Percentiles rank a stretch among this genome's conserved stretches.
Evolutionary conservation across 2,888 invertebrate species (phyloP).

Genomic region (Conops quadrifasciatus): DNA sequence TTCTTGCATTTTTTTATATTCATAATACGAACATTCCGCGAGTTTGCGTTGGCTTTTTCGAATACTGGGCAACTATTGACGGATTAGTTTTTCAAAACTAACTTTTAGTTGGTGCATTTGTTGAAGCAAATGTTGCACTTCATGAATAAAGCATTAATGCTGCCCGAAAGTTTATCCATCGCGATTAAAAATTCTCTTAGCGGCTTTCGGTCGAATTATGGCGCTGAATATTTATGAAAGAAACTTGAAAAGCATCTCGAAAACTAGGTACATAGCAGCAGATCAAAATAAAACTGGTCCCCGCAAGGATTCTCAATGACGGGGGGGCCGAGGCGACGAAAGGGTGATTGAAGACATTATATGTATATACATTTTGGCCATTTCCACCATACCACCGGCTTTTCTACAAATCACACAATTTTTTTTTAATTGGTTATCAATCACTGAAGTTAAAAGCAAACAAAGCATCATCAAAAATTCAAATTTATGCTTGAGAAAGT

Average conservation of each 20-base stretch:
- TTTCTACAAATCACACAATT: too few species aligned
- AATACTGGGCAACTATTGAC: conserved; percentile 38
- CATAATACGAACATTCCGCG: not conserved
- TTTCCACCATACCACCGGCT: too few species aligned
- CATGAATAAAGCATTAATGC: conserved; percentile 48
- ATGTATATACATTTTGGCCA: too few species aligned
- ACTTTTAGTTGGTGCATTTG: conserved; percentile 38
- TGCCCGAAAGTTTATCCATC: conserved; percentile 36
- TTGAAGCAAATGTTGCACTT: conserved; percentile 44
- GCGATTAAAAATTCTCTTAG: conserved; percentile 42
- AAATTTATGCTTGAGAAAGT: too few species aligned
- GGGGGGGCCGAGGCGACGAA: too few species aligned
- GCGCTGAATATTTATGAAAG: conserved; percentile 28
- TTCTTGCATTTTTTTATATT: not conserved
- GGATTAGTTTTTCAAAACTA: conserved; percentile 38
- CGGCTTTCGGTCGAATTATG: conserved; percentile 25
- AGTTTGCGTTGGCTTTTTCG: conserved; percentile 33
- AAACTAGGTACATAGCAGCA: not conserved
- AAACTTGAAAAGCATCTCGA: not conserved
- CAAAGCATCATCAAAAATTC: too few species aligned
- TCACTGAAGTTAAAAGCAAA: too few species aligned
- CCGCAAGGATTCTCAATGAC: too few species aligned
- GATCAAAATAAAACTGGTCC: too few species aligned
- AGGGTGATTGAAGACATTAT: too few species aligned
- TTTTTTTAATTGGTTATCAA: too few species aligned